Percentiles rank a stretch among this genome's conserved stretches.
phyloP scores from a whole-genome alignment of 1,140 invertebrate genomes.

The Trachymyrmex cornetzi region DNA sequence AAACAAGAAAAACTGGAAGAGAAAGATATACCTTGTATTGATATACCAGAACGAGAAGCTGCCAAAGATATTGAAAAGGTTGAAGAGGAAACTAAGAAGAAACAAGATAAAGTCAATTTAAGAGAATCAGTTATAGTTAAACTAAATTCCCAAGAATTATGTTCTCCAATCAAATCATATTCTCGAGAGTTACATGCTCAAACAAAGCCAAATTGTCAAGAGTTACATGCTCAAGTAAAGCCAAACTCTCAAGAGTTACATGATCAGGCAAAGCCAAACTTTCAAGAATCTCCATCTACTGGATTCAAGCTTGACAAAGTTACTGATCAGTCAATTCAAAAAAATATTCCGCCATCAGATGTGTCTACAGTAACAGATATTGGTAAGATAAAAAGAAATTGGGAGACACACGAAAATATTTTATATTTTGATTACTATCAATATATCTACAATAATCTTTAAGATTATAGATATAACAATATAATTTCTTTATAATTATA shows the following conservation, averaged over 20 bases:
- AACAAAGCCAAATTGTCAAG: background rate
- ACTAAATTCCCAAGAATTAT: constrained; percentile 1
- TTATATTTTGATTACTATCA: constrained; percentile 15
- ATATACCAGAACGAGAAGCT: background rate
- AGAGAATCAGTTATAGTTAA: too few species aligned
- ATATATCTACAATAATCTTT: background rate
- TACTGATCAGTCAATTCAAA: constrained; percentile 10
- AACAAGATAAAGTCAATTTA: constrained; percentile 18
- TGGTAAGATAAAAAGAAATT: constrained; percentile 46
- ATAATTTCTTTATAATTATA: constrained; percentile 7
- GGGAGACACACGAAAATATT: background rate
- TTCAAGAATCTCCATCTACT: background rate
- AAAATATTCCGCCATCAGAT: constrained; percentile 10
- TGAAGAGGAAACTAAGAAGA: background rate
- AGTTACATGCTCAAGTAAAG: background rate
- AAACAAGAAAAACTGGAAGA: constrained; percentile 15
- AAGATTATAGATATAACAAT: too few species aligned
- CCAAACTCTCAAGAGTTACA: too few species aligned
- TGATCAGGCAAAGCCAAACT: too few species aligned
- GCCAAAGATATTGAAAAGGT: background rate
- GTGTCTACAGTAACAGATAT: constrained; percentile 19
- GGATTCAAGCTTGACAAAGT: background rate
- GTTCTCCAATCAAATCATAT: background rate
- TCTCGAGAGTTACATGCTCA: background rate
- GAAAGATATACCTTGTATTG: constrained; percentile 18